Conservation (phyloP, 2,888 invertebrate genomes). For the Trissolcus brochymenae region DNA sequence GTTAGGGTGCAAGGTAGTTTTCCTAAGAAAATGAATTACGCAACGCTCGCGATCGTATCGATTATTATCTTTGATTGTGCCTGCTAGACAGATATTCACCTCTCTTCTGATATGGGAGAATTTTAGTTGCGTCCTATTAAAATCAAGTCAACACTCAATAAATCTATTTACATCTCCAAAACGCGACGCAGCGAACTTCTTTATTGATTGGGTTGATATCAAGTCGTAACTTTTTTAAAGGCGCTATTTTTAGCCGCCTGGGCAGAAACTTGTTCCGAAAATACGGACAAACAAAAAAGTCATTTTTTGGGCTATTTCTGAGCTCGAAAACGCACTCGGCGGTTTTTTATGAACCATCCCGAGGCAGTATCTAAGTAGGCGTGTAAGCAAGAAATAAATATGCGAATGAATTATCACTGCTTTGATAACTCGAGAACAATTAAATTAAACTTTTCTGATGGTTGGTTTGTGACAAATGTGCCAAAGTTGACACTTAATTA, state of each 20-base stretch:
- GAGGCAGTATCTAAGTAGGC: too few relatives aligned
- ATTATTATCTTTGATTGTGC: constrained; percentile 35
- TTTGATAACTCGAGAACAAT: too few relatives aligned
- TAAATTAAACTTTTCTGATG: too few relatives aligned
- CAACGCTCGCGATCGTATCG: constrained; percentile 22
- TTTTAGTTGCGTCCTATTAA: constrained; percentile 15
- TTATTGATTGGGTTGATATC: constrained; percentile 1
- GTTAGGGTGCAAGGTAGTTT: constrained; percentile 14
- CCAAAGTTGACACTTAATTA: constrained; percentile 13
- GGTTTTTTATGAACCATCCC: too few relatives aligned
- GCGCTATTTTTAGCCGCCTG: too few relatives aligned
- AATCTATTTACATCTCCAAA: neutral
- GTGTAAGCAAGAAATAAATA: too few relatives aligned
- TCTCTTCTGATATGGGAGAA: constrained; percentile 19
- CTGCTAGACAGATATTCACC: constrained; percentile 7
- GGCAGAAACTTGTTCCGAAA: too few relatives aligned
- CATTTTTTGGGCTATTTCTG: too few relatives aligned
- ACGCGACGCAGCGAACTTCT: neutral
- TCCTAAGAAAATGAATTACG: constrained; percentile 35
- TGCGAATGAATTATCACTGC: too few relatives aligned
- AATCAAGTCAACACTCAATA: constrained; percentile 1
- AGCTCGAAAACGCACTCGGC: too few relatives aligned
- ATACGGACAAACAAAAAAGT: too few relatives aligned
- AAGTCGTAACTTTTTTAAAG: too few relatives aligned
- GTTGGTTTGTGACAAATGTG: neutral